Evolutionary conservation across 23 tunicate species (phyloP), one percentile per base, ranked within the genome.

Genomic region (Diplosoma virens): DNA sequence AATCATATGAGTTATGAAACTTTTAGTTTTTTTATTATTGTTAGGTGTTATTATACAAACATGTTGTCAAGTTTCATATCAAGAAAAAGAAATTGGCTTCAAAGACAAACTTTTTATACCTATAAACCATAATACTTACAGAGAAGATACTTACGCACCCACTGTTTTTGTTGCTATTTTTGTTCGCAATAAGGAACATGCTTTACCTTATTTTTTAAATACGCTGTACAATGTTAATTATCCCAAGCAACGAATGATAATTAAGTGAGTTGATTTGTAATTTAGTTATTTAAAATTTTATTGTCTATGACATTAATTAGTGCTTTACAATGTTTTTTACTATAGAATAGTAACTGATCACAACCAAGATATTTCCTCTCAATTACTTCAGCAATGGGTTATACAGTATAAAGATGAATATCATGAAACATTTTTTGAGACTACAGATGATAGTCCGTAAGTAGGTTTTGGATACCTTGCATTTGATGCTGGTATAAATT

Each of bases 331-430:
- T 11, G 14, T 63, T 7, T 63, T 79, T 79, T 5, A 26, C n/a
- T 60, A 33, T 58, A 81, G 95, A 87, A 79, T 94, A 56, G 99
- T 84, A 29, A 77, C 97, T 37, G 99, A 94, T 58, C 99, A 87
- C 76, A 94, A 93, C 59, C 67, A 45, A 2, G 99, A 94, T 79
- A 30, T 83, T 7, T 94, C 99, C 18, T 66, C 83, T 0, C 28
- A 46, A 46, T 46, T 79, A 16, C 48, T 88, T 28, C 64, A 82
- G 48, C 73, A 55, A 17, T 94, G 99, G 99, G 70, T 69, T 0
- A 33, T 66, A 27, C 35, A 59, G 1, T 59, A 73, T 31, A 32
- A 63, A 30, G 5, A 32, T 25, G 63, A 75, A 59, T 92, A 92
- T 76, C 86, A 75, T 32, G 63, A 59, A 1, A 60, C 81, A 1